Evolutionary conservation across 2,113 vertebrate genomes (phyloP), one percentile per base, ranked within the genome.

Genomic region (Indicator indicator): DNA sequence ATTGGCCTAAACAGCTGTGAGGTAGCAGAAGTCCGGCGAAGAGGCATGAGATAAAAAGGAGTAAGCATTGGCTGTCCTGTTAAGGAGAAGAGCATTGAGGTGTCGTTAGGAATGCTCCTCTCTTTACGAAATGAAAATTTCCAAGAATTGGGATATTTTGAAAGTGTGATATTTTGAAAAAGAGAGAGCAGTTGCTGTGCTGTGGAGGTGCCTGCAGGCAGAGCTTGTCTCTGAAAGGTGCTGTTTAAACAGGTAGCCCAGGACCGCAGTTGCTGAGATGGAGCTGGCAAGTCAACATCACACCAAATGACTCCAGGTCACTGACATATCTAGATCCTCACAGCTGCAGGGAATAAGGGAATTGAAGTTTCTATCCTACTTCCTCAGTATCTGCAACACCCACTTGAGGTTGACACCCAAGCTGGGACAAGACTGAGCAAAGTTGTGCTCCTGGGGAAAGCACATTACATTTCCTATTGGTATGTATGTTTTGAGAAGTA

Each of bases 191-290:
- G 59, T 38, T 1, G 0, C 1, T 1, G 32, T 5, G 1, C 15
- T 19, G 26, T 0, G 2, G 36, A 70, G 52, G 15, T 70, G 21
- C 5, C n/a, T 1, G 0, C 40, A 26, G 9, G 11, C 38, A 62
- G 55, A 13, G 5, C 14, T n/a, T 54, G 18, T 28, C 63, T 76
- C 68, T 64, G 40, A 90, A 88, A 11, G 9, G 7, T 80, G 72
- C 24, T 11, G 0, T 24, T 69, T 28, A 28, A 23, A 7, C 1
- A 0, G 30, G 70, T 27, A 46, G 50, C 70, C 21, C 3, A 3
- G 40, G 21, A 81, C n/a, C 30, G n/a, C 17, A 70, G 11, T 7
- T 67, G n/a, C 70, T 64, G 62, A 68, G 26, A 27, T 52, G 48
- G 32, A 91, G 7, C 9, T 75, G 44, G 26, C 12, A 42, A 42